Evolutionary conservation across 2,888 invertebrate genomes (phyloP).

Genomic region (Agrilus mali): DNA sequence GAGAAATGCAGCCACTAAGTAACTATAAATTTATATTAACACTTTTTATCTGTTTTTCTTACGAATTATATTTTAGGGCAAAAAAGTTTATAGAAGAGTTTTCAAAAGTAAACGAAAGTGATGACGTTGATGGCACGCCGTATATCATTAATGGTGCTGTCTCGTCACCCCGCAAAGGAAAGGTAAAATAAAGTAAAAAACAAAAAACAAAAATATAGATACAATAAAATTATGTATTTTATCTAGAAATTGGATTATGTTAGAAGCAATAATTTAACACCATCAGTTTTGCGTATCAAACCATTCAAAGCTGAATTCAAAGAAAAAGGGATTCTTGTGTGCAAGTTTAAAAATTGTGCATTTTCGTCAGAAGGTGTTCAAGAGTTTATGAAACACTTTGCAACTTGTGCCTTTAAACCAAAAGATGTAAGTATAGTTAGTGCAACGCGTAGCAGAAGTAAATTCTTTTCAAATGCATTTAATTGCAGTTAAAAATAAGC

Average conservation of each 20-base stretch:
- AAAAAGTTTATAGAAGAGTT: slow-evolving; percentile 5
- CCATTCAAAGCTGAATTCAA: slow-evolving; percentile 19
- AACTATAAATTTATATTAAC: slow-evolving; percentile 8
- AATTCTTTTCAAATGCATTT: no score
- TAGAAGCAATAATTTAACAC: background rate
- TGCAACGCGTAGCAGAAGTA: background rate
- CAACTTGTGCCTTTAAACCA: slow-evolving; percentile 20
- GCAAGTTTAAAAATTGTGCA: slow-evolving; percentile 25
- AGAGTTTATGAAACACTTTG: slow-evolving; percentile 23
- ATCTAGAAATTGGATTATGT: no score
- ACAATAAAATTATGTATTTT: no score
- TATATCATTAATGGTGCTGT: background rate
- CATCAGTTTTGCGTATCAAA: slow-evolving; percentile 4
- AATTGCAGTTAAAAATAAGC: no score
- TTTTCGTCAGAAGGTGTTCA: slow-evolving; percentile 20
- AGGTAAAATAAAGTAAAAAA: no score
- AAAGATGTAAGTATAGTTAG: slow-evolving; percentile 16
- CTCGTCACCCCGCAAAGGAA: background rate
- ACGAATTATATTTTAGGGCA: slow-evolving; percentile 4
- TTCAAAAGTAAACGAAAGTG: background rate
- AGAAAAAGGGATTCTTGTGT: slow-evolving; percentile 20
- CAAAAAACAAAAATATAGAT: no score
- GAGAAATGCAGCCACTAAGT: slow-evolving; percentile 36
- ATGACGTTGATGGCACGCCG: background rate
- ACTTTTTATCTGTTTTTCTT: background rate